Conservation (phyloP, 2,888 invertebrate species). For the Ethmia dodecea region DNA sequence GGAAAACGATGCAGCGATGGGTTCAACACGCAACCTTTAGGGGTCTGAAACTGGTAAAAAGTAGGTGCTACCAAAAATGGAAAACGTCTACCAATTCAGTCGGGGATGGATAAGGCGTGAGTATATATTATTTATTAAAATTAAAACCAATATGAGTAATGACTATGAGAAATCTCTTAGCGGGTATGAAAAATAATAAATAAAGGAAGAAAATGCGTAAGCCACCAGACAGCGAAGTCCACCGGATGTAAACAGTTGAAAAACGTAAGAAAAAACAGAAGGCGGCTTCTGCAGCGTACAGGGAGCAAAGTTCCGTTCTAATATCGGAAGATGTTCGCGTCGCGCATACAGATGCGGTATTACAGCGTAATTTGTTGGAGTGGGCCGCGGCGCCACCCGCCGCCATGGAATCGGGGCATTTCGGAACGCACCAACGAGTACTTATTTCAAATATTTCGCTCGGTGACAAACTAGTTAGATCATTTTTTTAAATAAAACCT, state of each 20-base stretch:
- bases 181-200: no score
- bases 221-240: slow-evolving; percentile 1
- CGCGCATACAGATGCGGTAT: slow-evolving; percentile 47
- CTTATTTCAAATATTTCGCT: slow-evolving; percentile 8
- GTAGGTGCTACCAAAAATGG: no score
- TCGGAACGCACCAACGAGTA: slow-evolving; percentile 9
- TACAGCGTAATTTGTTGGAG: slow-evolving; percentile 43
- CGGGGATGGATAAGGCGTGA: no score
- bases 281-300: slow-evolving; percentile 12
- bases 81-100: no score
- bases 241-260: slow-evolving; percentile 13
- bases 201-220: no score
- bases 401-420: slow-evolving; percentile 5
- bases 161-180: no score
- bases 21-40: no score
- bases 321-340: slow-evolving; percentile 39
- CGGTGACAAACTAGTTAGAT: not conserved
- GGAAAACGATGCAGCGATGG: no score
- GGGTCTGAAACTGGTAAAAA: no score
- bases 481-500: not conserved
- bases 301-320: slow-evolving; percentile 32
- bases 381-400: slow-evolving; percentile 17
- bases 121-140: no score
- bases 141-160: no score
- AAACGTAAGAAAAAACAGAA: slow-evolving; percentile 13